A percentile compares a stretch with the other conserved stretches of the same genome.
These are phyloP conservation scores for Paratilapia polleni DNA, from an alignment of 2,113 vertebrate genomes.

Conservation along the genomic window DNA sequence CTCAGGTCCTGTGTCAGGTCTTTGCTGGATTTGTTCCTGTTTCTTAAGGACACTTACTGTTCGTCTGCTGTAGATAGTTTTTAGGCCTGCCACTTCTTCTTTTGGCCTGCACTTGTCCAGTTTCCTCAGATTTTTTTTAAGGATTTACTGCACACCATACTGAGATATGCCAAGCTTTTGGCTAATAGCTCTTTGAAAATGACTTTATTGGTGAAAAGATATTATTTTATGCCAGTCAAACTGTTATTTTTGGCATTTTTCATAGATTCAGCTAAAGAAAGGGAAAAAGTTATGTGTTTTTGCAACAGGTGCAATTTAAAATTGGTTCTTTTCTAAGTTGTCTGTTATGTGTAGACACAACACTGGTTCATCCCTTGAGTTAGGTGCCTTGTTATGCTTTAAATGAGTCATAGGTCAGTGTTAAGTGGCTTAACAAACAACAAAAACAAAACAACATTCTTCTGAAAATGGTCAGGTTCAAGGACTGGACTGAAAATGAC, in stretches of 20 bases:
- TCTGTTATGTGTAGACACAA: no score
- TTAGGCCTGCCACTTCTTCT: not conserved
- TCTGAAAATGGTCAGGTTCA: no score
- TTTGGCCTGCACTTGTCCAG: not conserved
- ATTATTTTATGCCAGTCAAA: not conserved
- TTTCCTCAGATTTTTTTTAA: not conserved
- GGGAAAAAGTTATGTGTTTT: not conserved
- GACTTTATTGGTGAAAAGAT: not conserved
- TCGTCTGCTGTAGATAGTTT: not conserved
- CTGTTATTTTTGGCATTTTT: not conserved
- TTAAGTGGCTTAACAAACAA: no score
- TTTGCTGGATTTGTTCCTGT: no score
- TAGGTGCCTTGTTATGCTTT: no score
- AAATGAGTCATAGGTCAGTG: no score
- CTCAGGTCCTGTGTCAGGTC: no score
- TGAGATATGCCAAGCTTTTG: not conserved
- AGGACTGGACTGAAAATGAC: no score
- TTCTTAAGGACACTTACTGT: not conserved
- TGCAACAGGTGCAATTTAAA: not conserved
- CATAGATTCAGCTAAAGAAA: not conserved
- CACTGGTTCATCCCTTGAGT: no score
- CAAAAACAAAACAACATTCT: no score
- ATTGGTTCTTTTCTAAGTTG: no score
- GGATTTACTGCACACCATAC: not conserved
- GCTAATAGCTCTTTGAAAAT: not conserved